Evolutionary conservation across 2,888 invertebrate species (phyloP).

Genomic region (Hoplodrina blanda): DNA sequence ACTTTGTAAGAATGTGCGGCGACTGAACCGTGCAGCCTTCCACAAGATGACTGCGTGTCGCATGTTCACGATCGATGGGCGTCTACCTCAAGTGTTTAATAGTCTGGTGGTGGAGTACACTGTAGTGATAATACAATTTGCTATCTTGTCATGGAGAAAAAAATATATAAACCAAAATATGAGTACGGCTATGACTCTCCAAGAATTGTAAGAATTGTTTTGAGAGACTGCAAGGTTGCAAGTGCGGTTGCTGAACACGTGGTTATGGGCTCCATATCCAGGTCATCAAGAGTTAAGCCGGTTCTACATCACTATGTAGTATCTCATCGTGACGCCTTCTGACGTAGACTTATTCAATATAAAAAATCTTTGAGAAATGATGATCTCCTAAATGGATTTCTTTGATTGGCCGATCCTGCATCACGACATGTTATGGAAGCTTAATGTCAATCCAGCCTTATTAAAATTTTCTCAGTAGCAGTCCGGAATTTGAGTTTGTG

Average conservation of each 20-base stretch:
- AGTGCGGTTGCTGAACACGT: neutral
- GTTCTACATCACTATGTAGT: too few species aligned
- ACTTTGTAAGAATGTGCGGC: slow-evolving; percentile 30
- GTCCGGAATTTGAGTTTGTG: too few species aligned
- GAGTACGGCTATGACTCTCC: neutral
- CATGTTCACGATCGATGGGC: slow-evolving; percentile 16
- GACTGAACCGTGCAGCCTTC: slow-evolving; percentile 18
- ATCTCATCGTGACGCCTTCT: too few species aligned
- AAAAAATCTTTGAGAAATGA: too few species aligned
- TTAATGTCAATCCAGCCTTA: neutral
- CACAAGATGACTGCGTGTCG: slow-evolving; percentile 27
- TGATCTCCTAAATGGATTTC: too few species aligned
- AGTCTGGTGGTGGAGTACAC: slow-evolving; percentile 22
- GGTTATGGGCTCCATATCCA: neutral
- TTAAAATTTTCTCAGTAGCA: too few species aligned
- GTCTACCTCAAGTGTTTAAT: slow-evolving; percentile 11
- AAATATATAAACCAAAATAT: neutral
- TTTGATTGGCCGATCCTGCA: too few species aligned
- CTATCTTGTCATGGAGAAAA: slow-evolving; percentile 2
- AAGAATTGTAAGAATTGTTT: neutral
- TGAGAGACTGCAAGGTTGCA: neutral
- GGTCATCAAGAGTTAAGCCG: too few species aligned
- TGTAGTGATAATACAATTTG: slow-evolving; percentile 26
- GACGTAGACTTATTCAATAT: too few species aligned
- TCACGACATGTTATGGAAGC: neutral